Percentiles rank a stretch among this genome's conserved stretches.
Conservation (phyloP, 2,113 vertebrate species). For the Falcunculus frontatus region DNA sequence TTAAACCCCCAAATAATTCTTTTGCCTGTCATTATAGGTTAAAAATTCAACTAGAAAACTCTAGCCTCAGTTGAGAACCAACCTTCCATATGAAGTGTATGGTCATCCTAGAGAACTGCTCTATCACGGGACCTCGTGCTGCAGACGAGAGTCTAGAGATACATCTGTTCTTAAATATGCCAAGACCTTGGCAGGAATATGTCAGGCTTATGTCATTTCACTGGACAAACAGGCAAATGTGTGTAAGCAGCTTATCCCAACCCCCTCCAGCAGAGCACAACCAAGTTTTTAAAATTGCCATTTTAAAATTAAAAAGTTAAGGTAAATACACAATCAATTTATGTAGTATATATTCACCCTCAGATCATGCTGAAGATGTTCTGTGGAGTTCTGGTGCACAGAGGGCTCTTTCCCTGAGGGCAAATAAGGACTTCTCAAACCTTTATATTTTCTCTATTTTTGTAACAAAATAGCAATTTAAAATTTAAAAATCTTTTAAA, state of each 20-base stretch:
- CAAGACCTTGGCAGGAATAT: conserved; percentile 59
- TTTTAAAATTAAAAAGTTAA: conserved; percentile 82
- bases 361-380: conserved; percentile 79
- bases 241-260: conserved; percentile 75
- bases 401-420: conserved; percentile 86
- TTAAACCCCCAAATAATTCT: neutral
- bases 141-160: conserved; percentile 58
- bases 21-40: conserved; percentile 13
- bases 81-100: conserved; percentile 29
- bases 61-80: conserved; percentile 52
- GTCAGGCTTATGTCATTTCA: conserved; percentile 67
- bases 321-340: conserved; percentile 81
- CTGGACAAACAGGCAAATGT: conserved; percentile 74
- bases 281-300: conserved; percentile 75
- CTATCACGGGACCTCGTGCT: conserved; percentile 65
- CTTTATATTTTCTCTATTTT: conserved; percentile 81
- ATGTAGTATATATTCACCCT: conserved; percentile 81
- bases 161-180: conserved; percentile 42
- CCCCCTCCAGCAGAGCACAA: conserved; percentile 78
- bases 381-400: conserved; percentile 82
- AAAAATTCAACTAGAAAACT: conserved; percentile 14
- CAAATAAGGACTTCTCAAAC: conserved; percentile 80
- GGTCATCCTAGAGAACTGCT: conserved; percentile 50
- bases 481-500: conserved; percentile 80
- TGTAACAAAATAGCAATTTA: conserved; percentile 85